Base-by-base conservation (phyloP, 2,888 invertebrate genomes). In the Balanococcus diminutus region DNA sequence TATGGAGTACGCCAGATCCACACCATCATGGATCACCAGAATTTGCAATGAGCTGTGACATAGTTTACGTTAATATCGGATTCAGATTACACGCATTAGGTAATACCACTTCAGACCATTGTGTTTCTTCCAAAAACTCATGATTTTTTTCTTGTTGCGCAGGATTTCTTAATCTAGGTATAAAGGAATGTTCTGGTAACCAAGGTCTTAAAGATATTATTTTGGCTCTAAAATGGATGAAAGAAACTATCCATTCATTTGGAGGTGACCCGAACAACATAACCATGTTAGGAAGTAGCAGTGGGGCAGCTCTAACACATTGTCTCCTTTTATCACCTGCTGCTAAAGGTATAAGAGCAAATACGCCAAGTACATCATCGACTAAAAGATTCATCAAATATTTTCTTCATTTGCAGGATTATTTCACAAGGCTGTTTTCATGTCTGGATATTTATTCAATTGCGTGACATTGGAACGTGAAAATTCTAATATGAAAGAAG, bases 1-100 rank as follows among this genome's bases (percentile, higher is more conserved):
- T 61, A 8, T 67, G 67, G 75, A 61, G 84, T 8, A 39, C 84
- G 11, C 67, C 67, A 11, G 36, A 28, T 67, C 11, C 56, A 2
- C 14, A 36, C 22, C 67, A 46, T 6, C 32, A 84, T n/a, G 84
- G 84, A 19, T 56, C 51, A n/a, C 84, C 84, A 16, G 84, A 67
- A 42, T 84, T 42, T 16, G 36, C 22, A 19, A 84, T 84, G 56
- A 36, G 56, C 16, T 67, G 67, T 9, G 84, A 84, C 39, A 42
- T 84, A 4, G 16, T 84, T 36, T 72, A 72, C 16, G 72, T 84
- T 39, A 84, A 61, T 25, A 72, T 67, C 19, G 67, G 67, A 67
- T 84, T 67, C 72, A 67, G 84, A 36, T 31, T 84, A 5, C 72
- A 75, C 28, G 61, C 22, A 11, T 72, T 84, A 72, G 84, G 84